phyloP scores from a whole-genome alignment of 1,140 invertebrate species.

The Andricus grossulariae region DNA sequence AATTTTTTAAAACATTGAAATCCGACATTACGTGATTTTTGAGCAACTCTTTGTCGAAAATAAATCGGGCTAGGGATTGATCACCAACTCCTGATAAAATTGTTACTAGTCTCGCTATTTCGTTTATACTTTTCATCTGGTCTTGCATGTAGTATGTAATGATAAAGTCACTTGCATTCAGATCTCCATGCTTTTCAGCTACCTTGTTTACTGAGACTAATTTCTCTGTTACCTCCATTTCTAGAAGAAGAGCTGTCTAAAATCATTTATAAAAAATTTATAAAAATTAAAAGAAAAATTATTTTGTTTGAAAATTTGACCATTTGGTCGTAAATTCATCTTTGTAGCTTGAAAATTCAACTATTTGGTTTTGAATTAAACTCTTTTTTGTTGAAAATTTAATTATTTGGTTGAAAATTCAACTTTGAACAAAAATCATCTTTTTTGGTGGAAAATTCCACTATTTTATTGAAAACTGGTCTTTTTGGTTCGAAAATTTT shows the following conservation, averaged over 20 bases:
- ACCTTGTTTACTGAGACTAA: slow-evolving; percentile 52
- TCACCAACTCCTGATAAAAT: slow-evolving; percentile 66
- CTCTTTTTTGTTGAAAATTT: too few species aligned
- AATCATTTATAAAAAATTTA: slow-evolving; percentile 2
- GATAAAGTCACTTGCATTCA: slow-evolving; percentile 65
- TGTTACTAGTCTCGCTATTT: slow-evolving; percentile 61
- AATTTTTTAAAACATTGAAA: slow-evolving; percentile 54
- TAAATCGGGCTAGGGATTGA: slow-evolving; percentile 59
- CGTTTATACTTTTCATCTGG: slow-evolving; percentile 67
- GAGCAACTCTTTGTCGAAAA: slow-evolving; percentile 66
- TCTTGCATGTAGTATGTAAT: slow-evolving; percentile 63
- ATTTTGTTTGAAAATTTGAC: too few species aligned
- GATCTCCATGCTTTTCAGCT: slow-evolving; percentile 61
- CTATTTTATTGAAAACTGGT: too few species aligned
- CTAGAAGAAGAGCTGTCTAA: slow-evolving; percentile 61
- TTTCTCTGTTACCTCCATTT: slow-evolving; percentile 59
- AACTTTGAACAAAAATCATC: too few species aligned
- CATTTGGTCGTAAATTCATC: too few species aligned
- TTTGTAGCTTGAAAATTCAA: too few species aligned
- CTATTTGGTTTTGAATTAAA: too few species aligned
- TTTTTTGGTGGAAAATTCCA: too few species aligned
- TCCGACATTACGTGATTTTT: slow-evolving; percentile 50
- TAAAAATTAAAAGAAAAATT: too few species aligned
- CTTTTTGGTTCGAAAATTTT: too few species aligned
- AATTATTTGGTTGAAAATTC: too few species aligned